Evolutionary conservation across 2,113 vertebrate species (phyloP).

Genomic region (Apus apus): DNA sequence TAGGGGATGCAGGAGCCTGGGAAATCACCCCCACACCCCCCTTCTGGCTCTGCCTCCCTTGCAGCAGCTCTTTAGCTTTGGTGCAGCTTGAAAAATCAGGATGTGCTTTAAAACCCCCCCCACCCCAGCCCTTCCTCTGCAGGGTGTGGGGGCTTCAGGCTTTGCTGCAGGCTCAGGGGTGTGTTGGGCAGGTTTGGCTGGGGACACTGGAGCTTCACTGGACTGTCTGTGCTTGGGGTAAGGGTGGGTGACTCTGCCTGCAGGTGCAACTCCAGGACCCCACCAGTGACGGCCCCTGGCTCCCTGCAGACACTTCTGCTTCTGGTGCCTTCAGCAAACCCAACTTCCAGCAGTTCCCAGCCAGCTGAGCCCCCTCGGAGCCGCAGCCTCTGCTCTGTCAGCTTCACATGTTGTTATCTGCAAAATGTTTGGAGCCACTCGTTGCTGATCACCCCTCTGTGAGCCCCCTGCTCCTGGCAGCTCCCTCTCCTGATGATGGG

Average conservation of each 20-base stretch:
- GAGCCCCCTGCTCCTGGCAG: neutral
- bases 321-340: neutral
- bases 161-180: neutral
- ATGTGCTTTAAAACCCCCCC: neutral
- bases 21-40: fast-evolving
- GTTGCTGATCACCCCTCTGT: fast-evolving
- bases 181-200: fast-evolving
- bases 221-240: fast-evolving
- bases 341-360: fast-evolving
- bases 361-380: neutral
- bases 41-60: neutral
- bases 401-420: neutral
- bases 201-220: neutral
- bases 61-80: fast-evolving
- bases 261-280: neutral
- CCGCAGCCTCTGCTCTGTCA: neutral
- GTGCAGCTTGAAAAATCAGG: neutral
- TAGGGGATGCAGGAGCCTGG: fast-evolving
- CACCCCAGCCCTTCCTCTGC: fast-evolving
- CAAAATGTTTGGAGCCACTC: neutral
- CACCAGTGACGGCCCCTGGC: neutral
- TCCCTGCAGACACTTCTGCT: fast-evolving
- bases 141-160: neutral
- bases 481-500: fast-evolving
- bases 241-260: neutral